Conservation (phyloP, 2,888 invertebrate species). For the Cepaea hortensis region DNA sequence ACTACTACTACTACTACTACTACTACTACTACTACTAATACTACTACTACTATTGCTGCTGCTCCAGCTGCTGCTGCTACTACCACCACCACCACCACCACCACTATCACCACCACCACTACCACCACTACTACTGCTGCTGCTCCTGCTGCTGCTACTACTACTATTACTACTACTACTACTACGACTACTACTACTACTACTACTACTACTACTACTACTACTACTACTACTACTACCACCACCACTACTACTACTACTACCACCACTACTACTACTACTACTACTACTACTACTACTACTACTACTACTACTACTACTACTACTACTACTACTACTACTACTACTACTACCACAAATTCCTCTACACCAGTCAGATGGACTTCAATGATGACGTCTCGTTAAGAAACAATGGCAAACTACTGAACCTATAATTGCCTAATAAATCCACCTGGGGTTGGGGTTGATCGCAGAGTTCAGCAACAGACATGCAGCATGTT, state of each 20-base stretch:
- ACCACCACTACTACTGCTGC: constrained; percentile 27
- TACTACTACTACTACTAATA: background rate
- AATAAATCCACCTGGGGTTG: too few relatives aligned
- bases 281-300: constrained; percentile 34
- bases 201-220: constrained; percentile 35
- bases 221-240: constrained; percentile 22
- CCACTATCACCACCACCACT: constrained; percentile 16
- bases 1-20: constrained; percentile 10
- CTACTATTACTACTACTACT: constrained; percentile 23
- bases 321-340: constrained; percentile 26
- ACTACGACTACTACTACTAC: constrained; percentile 36
- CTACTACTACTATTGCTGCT: too few relatives aligned
- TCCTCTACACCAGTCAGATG: too few relatives aligned
- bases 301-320: constrained; percentile 23
- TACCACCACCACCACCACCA: background rate
- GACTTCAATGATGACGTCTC: too few relatives aligned
- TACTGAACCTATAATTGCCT: too few relatives aligned
- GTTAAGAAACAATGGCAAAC: too few relatives aligned
- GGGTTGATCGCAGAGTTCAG: too few relatives aligned
- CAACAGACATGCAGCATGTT: too few relatives aligned
- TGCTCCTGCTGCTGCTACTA: constrained; percentile 15
- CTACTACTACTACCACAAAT: too few relatives aligned
- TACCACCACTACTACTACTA: constrained; percentile 28
- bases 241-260: constrained; percentile 23
- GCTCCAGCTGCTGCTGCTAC: too few relatives aligned